A percentile compares a stretch with the other conserved stretches of the same genome.
These are phyloP conservation scores for Aurelia aurita complex sp. Pacific DNA, from an alignment of 30 jellyfish, hydroid and myxozoan genomes.

Conservation along the genomic window DNA sequence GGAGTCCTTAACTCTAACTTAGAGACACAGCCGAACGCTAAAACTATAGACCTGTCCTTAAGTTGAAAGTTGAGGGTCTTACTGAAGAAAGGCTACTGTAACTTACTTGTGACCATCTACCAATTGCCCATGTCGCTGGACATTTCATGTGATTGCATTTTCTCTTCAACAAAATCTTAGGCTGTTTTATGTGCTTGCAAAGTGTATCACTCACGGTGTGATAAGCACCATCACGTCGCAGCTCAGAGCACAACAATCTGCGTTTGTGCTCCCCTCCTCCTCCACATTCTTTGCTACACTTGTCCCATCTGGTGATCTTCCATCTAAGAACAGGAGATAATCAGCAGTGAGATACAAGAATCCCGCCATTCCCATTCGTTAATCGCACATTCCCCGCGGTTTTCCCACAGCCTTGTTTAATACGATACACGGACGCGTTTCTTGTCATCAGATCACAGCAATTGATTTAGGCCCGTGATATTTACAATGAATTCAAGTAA, in stretches of 20 bases:
- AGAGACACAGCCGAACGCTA: no score
- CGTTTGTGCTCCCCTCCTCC: slow-evolving; percentile 53
- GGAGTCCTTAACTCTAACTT: no score
- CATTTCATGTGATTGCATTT: slow-evolving; percentile 50
- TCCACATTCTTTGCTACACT: slow-evolving; percentile 73
- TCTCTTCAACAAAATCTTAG: not conserved
- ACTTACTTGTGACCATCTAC: slow-evolving; percentile 47
- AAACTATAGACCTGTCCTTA: no score
- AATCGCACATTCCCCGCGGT: no score
- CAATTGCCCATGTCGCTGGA: slow-evolving; percentile 47
- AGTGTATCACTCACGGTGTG: not conserved
- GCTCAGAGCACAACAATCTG: slow-evolving; percentile 26
- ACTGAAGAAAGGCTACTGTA: not conserved
- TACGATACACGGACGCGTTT: no score
- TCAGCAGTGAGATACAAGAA: no score
- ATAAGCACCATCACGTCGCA: slow-evolving; percentile 36
- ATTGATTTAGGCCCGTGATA: no score
- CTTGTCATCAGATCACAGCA: no score
- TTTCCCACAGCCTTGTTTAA: no score
- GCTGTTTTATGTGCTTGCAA: not conserved
- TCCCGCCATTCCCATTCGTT: no score
- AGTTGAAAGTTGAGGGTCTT: no score
- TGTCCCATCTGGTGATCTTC: not conserved
- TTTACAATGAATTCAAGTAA: no score
- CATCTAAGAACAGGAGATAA: not conserved